A percentile compares a stretch with the other conserved stretches of the same genome.
Conservation (phyloP, 2,113 vertebrate species). For the Hylia prasina region DNA sequence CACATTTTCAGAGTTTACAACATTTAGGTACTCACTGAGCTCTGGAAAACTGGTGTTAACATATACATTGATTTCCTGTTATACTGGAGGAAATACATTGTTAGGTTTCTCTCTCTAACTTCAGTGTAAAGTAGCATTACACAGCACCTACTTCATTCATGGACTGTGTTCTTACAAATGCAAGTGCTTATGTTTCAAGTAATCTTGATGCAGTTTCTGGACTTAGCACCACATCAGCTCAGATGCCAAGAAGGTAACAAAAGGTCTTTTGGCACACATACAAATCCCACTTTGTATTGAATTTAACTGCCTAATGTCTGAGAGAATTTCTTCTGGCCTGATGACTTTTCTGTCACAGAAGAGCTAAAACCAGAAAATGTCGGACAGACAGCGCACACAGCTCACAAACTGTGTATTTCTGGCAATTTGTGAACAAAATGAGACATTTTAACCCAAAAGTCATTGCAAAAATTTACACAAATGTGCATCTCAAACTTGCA, state of each 20-base stretch:
- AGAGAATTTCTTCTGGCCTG: neutral
- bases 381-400: neutral
- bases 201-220: neutral
- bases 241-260: neutral
- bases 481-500: neutral
- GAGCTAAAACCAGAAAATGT: neutral
- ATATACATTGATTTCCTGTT: conserved; percentile 21
- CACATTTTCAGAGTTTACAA: neutral
- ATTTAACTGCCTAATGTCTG: neutral
- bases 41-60: neutral
- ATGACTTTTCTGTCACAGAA: neutral
- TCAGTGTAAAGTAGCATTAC: neutral
- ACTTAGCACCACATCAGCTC: neutral
- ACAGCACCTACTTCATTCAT: neutral
- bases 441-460: neutral
- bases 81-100: neutral
- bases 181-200: neutral
- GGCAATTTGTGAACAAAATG: neutral
- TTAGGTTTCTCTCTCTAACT: neutral
- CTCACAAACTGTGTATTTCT: neutral
- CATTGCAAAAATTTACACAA: neutral
- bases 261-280: neutral
- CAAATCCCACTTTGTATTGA: neutral
- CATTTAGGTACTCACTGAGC: neutral
- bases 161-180: neutral